Base-by-base conservation (phyloP, 2,888 invertebrate genomes). In the Cordilura impudica region DNA sequence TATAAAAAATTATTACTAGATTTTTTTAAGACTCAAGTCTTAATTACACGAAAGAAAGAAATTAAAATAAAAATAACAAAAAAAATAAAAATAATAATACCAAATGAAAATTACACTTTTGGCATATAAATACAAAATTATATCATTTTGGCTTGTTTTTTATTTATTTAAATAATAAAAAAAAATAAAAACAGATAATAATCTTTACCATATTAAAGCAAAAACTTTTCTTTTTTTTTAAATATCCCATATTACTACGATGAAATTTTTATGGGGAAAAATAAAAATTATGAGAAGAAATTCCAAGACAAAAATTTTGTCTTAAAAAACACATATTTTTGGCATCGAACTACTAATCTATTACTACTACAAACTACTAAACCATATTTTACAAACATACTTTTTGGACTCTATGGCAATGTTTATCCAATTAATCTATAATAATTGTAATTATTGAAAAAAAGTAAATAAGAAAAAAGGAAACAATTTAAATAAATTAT, bases 391-490 rank as follows among this genome's bases (percentile, higher is more conserved):
- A 61, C 53, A 2, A 51, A 69, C 72, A 67, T 60, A 75, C 69
- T 75, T 75, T 80, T 82, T 81, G 81, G 80, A 82, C 83, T 83
- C 83, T 83, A 82, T 81, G 83, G 82, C 83, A 83, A 83, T 83
- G 83, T 83, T 83, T 81, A 83, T 82, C 83, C 83, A 83, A 83
- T 83, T 83, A 82, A 83, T 83, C 82, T 69, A 79, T 66, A 65
- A 74, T 60, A 78, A 54, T 63, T 69, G 58, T 26, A 51, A 70
- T 18, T 54, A 54, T 29, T 31, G 31, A 35, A 54, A 45, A 67
- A 5, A 60, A 60, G 45, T 49, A 54, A 58, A 49, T 12, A 56
- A 58, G 10, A 65, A 60, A 31, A 58, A 45, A 7, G 29, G 18
- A 23, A 54, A 5, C 7, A 47, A 49, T 26, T 26, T n/a, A 53